phyloP scores from a whole-genome alignment of 2,113 vertebrate genomes.

The Oncorhynchus clarkii region DNA sequence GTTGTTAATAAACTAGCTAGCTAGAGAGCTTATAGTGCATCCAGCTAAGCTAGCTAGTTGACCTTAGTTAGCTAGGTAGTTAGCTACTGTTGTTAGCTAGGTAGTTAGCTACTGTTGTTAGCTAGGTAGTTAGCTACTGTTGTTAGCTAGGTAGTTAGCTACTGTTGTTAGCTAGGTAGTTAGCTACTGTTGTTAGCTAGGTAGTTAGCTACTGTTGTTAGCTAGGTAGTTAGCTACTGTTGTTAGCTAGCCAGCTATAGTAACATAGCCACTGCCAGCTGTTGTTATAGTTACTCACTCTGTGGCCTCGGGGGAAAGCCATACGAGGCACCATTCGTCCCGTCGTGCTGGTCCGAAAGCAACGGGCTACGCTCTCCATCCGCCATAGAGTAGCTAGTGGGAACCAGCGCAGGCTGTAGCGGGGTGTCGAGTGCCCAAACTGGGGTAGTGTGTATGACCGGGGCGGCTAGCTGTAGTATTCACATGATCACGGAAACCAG shows the following conservation, averaged over 20 bases:
- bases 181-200: neutral
- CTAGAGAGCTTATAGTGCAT: neutral
- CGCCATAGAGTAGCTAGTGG: conserved; percentile 45
- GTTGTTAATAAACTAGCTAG: too few relatives aligned
- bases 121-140: too few relatives aligned
- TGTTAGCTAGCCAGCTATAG: neutral
- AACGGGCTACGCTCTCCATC: conserved; percentile 70
- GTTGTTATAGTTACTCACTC: conserved; percentile 33
- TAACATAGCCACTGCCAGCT: too few relatives aligned
- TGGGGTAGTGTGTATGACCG: neutral
- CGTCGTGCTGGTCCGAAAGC: conserved; percentile 62
- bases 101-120: too few relatives aligned
- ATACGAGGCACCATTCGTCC: conserved; percentile 39
- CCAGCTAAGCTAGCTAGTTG: neutral
- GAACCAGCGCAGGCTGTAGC: neutral
- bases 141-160: too few relatives aligned
- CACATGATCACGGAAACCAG: conserved; percentile 48
- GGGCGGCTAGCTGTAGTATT: neutral
- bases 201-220: too few relatives aligned
- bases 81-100: too few relatives aligned
- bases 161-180: too few relatives aligned
- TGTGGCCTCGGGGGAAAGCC: conserved; percentile 38
- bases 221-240: neutral
- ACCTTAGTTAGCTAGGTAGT: neutral
- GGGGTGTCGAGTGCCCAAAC: neutral